Evolutionary conservation across 2,113 vertebrate species (phyloP).

Genomic region (Raphicerus campestris): DNA sequence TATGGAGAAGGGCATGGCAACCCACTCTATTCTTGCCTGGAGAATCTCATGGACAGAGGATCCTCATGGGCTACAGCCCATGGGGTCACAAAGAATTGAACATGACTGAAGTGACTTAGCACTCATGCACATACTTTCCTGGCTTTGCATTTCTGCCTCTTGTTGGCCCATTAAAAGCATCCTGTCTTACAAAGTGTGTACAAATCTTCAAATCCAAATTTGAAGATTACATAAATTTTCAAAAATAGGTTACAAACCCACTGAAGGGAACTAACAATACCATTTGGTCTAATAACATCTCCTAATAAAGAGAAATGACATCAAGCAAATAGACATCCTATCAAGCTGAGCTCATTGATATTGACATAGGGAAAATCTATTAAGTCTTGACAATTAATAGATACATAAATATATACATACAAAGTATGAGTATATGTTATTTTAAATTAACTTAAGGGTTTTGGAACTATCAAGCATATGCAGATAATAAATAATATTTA

Average conservation of each 20-base stretch:
- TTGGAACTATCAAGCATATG: neutral
- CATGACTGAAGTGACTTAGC: neutral
- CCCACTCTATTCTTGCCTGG: neutral
- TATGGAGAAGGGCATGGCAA: neutral
- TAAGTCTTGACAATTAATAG: neutral
- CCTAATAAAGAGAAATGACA: neutral
- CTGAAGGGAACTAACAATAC: neutral
- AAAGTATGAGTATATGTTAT: neutral
- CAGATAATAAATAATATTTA: neutral
- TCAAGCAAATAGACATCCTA: neutral
- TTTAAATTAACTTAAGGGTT: slow-evolving; percentile 7
- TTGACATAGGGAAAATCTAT: neutral
- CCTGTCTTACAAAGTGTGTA: neutral
- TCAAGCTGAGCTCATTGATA: neutral
- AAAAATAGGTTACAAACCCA: neutral
- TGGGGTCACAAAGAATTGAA: neutral
- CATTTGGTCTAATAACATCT: neutral
- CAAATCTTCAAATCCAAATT: neutral
- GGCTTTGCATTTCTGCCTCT: neutral
- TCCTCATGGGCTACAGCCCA: neutral
- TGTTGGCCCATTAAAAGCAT: neutral
- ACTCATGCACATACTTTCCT: neutral
- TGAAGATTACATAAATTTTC: neutral
- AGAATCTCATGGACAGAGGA: neutral
- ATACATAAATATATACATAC: neutral